These are phyloP conservation scores for Lepidocyrtoides sp. DNA, from an alignment of 2,888 invertebrate species.

Conservation along the genomic window DNA sequence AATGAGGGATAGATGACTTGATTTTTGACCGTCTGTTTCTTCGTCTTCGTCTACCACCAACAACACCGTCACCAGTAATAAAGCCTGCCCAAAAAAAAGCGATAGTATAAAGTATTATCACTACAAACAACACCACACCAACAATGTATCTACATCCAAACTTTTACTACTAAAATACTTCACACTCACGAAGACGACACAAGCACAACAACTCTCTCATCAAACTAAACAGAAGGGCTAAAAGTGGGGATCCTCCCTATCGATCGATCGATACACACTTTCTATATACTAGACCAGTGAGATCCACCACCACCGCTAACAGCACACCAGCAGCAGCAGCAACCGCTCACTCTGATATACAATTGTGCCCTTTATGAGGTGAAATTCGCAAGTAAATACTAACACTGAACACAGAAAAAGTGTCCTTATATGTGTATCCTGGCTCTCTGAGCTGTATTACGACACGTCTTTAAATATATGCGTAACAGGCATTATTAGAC, in stretches of 20 bases:
- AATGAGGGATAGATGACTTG: conserved; percentile 70
- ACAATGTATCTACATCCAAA: conserved; percentile 49
- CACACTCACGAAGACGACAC: conserved; percentile 72
- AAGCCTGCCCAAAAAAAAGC: not conserved
- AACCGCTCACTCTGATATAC: conserved; percentile 16
- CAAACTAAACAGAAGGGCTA: conserved; percentile 81
- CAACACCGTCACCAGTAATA: conserved; percentile 28
- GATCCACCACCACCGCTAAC: not conserved
- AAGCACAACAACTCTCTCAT: conserved; percentile 63
- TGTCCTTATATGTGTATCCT: conserved; percentile 63
- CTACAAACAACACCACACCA: conserved; percentile 34
- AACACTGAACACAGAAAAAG: conserved; percentile 45
- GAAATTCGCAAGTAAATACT: conserved; percentile 74
- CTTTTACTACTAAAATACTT: conserved; percentile 65
- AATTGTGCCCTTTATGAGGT: conserved; percentile 66
- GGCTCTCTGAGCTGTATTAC: conserved; percentile 50
- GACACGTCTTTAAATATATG: conserved; percentile 67
- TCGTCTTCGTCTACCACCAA: conserved; percentile 49
- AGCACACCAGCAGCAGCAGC: conserved; percentile 42
- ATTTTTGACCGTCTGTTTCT: conserved; percentile 80
- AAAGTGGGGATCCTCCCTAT: conserved; percentile 84
- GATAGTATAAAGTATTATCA: conserved; percentile 57
- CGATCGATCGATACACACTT: conserved; percentile 81
- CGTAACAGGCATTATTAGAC: conserved; percentile 63
- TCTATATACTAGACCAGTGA: conserved; percentile 60